A percentile compares a stretch with the other conserved stretches of the same genome.
Conservation (phyloP, 2,797 vertebrate species). For the Mormyrus proboscirostris region DNA sequence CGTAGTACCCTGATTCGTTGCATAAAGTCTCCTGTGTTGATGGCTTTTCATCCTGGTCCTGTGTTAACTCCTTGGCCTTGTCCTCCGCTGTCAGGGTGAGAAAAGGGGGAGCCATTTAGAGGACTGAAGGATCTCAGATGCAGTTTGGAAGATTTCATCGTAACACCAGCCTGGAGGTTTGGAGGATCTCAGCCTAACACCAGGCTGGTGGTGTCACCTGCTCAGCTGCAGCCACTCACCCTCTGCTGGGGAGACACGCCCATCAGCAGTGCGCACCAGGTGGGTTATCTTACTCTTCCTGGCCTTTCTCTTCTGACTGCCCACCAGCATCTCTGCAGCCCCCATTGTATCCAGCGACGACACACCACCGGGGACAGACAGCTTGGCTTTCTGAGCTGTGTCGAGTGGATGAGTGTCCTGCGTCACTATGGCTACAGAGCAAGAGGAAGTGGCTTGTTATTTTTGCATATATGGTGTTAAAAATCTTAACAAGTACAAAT, state of each 20-base stretch:
- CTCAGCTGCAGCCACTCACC: conserved; percentile 49
- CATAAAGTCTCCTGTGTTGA: conserved; percentile 73
- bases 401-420: conserved; percentile 66
- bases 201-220: not conserved
- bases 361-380: conserved; percentile 51
- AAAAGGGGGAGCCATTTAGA: not conserved
- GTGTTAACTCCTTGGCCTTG: conserved; percentile 74
- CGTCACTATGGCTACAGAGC: conserved; percentile 63
- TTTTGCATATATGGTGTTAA: not conserved
- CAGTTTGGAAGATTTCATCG: not conserved
- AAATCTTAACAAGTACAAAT: not conserved
- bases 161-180: not conserved
- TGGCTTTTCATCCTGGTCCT: conserved; percentile 76
- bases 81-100: conserved; percentile 61
- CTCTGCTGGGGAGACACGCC: conserved; percentile 81
- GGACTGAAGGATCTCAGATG: not conserved
- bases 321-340: conserved; percentile 81
- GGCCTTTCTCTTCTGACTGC: conserved; percentile 98
- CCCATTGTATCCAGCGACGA: conserved; percentile 72
- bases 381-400: conserved; percentile 65
- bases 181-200: not conserved
- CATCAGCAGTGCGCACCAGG: conserved; percentile 86
- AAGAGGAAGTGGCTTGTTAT: not conserved
- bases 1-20: conserved; percentile 68
- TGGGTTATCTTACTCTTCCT: conserved; percentile 97